Base-by-base conservation (phyloP, 1,140 invertebrate species). In the Andricus grossulariae region DNA sequence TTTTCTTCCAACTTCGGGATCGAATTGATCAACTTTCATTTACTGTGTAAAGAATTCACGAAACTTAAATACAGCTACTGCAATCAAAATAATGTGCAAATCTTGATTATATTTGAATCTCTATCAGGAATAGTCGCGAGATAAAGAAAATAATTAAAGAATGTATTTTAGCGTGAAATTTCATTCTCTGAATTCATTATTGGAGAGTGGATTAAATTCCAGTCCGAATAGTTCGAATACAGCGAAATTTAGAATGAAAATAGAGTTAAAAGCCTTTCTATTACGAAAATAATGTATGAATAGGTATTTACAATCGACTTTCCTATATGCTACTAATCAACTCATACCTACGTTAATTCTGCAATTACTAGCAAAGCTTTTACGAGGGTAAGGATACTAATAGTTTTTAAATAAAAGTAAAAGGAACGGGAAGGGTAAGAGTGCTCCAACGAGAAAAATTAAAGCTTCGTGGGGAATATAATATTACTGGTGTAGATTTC, bases 381-480 rank as follows among this genome's bases (percentile, higher is more conserved):
- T 54, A 54, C 52, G 18, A 10, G 18, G 8, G 39, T 45, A 10
- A 45, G 10, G 39, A 45, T 45, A 45, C 7, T 45, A 45, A 8
- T 45, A 5, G 3, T 45, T 18, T 54, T 54, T 54, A 2, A 18
- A 19, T 6, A 18, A 18, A 19, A 54, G 2, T n/a, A 18, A 51
- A 32, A 54, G 25, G 3, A 70, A 39, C 3, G 25, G 19, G 7
- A n/a, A 51, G 71, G 50, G 50, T 25, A 72, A 72, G 71, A 72
- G 71, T 51, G 71, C 71, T 72, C 19, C 71, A 50, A n/a, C 5
- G 39, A 50, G 45, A 74, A 51, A 74, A 32, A 15, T 66, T 66
- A 76, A 66, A 76, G 57, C 75, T 82, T 74, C 73, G 50, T 76
- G 79, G 81, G 74, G 50, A 70, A 79, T 81, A 66, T 66, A 15